Conservation (phyloP, 2,888 invertebrate species). For the Diploptera punctata region DNA sequence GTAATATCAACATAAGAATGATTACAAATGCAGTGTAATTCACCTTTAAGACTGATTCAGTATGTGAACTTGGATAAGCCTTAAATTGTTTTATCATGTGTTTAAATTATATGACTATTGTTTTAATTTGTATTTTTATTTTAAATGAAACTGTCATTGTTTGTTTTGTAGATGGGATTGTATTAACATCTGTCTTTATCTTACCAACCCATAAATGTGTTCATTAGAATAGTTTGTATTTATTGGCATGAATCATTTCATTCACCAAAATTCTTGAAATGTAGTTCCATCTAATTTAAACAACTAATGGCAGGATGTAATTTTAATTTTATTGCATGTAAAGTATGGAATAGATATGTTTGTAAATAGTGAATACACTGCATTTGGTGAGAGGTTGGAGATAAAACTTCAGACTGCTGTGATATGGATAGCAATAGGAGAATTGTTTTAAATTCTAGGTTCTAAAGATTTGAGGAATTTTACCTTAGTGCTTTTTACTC, state of each 20-base stretch:
- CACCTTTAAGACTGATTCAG: background rate
- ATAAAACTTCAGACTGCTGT: background rate
- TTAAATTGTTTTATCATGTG: background rate
- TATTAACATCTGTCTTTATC: too few species aligned
- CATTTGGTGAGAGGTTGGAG: slow-evolving; percentile 28
- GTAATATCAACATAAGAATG: slow-evolving; percentile 5
- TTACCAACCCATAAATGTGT: too few species aligned
- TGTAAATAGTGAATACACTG: slow-evolving; percentile 18
- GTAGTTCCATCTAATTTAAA: background rate
- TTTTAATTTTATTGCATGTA: background rate
- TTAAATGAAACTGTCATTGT: background rate
- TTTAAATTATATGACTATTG: too few species aligned
- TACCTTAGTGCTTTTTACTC: slow-evolving; percentile 30
- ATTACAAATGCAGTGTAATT: slow-evolving; percentile 26
- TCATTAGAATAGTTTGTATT: too few species aligned
- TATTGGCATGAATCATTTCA: too few species aligned
- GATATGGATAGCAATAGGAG: background rate
- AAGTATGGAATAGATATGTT: background rate
- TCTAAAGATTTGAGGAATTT: slow-evolving; percentile 4
- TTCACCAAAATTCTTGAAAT: background rate
- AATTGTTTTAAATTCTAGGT: background rate
- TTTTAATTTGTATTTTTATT: background rate
- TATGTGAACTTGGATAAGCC: background rate
- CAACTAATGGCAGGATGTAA: background rate
- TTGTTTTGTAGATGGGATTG: background rate